These are phyloP conservation scores for Drosophila carrolli DNA, from an alignment of 1,140 invertebrate species.

Conservation along the genomic window DNA sequence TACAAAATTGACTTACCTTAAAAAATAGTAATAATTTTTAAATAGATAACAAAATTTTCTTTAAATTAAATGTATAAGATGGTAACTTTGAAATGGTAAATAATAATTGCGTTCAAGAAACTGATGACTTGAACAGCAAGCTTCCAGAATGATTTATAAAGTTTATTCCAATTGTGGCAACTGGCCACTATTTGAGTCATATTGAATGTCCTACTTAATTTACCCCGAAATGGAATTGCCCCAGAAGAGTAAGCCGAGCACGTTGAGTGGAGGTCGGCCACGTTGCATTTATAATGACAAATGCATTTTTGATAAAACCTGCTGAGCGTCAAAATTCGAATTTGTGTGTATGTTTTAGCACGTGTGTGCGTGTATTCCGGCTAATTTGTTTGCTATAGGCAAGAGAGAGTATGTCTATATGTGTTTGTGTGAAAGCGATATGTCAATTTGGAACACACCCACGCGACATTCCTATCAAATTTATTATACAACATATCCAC, in stretches of 20 bases:
- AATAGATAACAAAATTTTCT: no score
- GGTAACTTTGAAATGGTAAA: no score
- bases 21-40: no score
- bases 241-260: constrained; percentile 22
- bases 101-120: no score
- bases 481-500: constrained; percentile 55
- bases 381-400: constrained; percentile 63
- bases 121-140: neutral
- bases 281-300: constrained; percentile 60
- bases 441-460: constrained; percentile 54
- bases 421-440: constrained; percentile 46
- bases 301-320: constrained; percentile 73
- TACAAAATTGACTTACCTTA: no score
- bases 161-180: constrained; percentile 3
- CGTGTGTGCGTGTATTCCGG: constrained; percentile 38
- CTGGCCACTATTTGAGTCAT: neutral
- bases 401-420: neutral
- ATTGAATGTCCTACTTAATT: constrained; percentile 41
- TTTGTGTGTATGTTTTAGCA: constrained; percentile 13
- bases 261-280: constrained; percentile 43
- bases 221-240: constrained; percentile 9
- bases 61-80: no score
- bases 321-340: constrained; percentile 31
- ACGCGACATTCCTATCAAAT: constrained; percentile 50
- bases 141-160: neutral